These are phyloP conservation scores for Leptinotarsa tumamoca DNA, from an alignment of 2,888 invertebrate genomes.

Conservation along the genomic window DNA sequence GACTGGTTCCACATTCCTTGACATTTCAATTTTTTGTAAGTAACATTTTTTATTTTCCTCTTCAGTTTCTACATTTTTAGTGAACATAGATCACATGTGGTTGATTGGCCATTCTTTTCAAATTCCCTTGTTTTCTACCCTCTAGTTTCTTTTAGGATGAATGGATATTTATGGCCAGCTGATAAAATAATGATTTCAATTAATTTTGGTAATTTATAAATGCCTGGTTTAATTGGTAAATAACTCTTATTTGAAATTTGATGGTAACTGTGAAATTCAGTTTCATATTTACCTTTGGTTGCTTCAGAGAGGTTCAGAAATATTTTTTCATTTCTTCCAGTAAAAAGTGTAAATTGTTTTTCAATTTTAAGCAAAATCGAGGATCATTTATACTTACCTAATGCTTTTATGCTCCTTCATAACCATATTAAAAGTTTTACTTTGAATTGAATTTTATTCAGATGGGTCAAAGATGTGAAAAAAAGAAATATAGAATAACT, in stretches of 20 bases:
- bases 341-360: no score
- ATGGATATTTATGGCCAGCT: constrained; percentile 30
- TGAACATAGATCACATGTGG: not conserved
- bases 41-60: constrained; percentile 35
- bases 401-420: no score
- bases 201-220: constrained; percentile 34
- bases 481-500: no score
- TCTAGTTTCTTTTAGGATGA: constrained; percentile 30
- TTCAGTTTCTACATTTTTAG: constrained; percentile 22
- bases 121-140: not conserved
- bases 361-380: no score
- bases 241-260: not conserved
- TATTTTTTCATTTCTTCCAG: no score
- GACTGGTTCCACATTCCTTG: constrained; percentile 49
- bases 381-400: no score
- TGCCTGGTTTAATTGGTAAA: constrained; percentile 30
- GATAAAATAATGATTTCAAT: constrained; percentile 27
- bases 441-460: no score
- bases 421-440: no score
- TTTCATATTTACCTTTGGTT: no score
- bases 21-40: constrained; percentile 45
- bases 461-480: no score
- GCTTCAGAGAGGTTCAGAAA: no score
- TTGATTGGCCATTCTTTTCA: not conserved
- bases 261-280: no score